Base-by-base conservation (phyloP, 1,140 invertebrate species). In the Geopemphigus sp. region DNA sequence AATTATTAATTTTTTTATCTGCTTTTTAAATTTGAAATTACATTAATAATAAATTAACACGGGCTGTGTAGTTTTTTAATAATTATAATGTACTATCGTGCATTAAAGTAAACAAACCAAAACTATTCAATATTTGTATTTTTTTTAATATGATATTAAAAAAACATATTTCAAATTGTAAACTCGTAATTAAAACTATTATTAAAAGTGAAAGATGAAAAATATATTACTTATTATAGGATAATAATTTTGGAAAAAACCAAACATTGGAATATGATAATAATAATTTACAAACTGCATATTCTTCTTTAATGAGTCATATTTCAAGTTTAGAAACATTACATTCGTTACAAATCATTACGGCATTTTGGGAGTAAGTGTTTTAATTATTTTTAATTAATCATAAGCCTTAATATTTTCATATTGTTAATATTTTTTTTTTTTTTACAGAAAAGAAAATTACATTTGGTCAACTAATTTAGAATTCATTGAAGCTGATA, bases 201-300 rank as follows among this genome's bases (percentile, higher is more conserved):
- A 8, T 39, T 39, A 39, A 3, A 8, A 3, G 32, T 39, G 8
- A 39, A 39, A 39, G 8, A 39, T 39, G 8, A 39, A 4, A 8
- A 4, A 8, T 39, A 39, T 39, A 39, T 50, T 50, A 6, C 14
- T 59, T 14, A 47, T 68, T 68, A 47, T 47, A 78, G 74, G 74
- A 78, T 61, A 78, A 78, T 78, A 78, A 78, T 61, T 78, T 78
- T 61, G 74, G 74, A 47, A 78, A 78, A 50, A 78, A 78, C 63
- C 74, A 78, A 50, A 78, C 74, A 50, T 50, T 78, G 14, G 74
- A 78, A 12, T 78, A 78, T 50, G 74, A 78, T 47, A 63, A 78
- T 78, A 63, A 78, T 50, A 78, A 78, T 26, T 63, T 78, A 26
- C 54, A 78, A 59, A 78, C 74, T 50, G 19, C 39, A 12, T 63